Evolutionary conservation across 2,113 vertebrate genomes (phyloP), one percentile per base, ranked within the genome.

Genomic region (Prunella fulvescens): DNA sequence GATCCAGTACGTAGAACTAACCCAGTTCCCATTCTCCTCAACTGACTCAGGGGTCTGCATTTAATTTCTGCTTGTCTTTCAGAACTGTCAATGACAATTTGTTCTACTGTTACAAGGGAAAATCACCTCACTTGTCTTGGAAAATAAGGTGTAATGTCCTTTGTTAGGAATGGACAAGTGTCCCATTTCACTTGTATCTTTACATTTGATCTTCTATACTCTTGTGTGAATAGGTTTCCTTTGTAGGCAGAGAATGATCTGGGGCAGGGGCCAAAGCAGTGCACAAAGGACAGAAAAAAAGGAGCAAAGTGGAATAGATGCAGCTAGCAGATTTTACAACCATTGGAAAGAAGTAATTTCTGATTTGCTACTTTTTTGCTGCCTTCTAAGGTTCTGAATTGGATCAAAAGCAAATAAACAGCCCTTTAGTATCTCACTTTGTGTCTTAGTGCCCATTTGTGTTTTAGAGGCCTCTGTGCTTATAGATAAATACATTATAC

Each of bases 231-330:
- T 22, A 37, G 8, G 9, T n/a, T 31, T 64, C 77, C 80, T 81
- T 61, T 42, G 19, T 50, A 81, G 67, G 18, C 6, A 5, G 14
- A 29, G 8, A n/a, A 31, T 60, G 33, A 40, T 33, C 19, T 33
- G 11, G 13, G n/a, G 12, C 37, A 78, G 39, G 29, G 13, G 12
- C 4, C 4, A 80, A 44, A 64, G 23, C 0, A 0, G 5, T 42
- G 24, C 16, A 23, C 51, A 84, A 35, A 62, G 31, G 22, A 83
- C 65, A 65, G 29, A 61, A 54, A 82, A 76, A 54, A 31, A 33
- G 29, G 20, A 76, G 25, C 14, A 62, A 53, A 54, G 11, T 16
- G 4, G 33, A 37, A 54, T 23, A 66, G 47, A 29, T 45, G 6
- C 7, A 67, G 2, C 25, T 50, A 42, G n/a, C 31, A 90, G 7